phyloP scores from a whole-genome alignment of 2,113 vertebrate genomes.

The human (Homo sapiens) region GRCh38 chr3:29460001-29460500 shows the following conservation, averaged over 20 bases:
- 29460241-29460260: background rate
- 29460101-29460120: background rate
- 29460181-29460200: background rate
- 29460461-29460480: background rate
- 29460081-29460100: background rate
- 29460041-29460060: background rate
- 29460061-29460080: constrained; percentile 15
- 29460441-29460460: background rate
- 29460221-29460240: background rate
- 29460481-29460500: background rate
- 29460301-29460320: background rate
- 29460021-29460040: constrained; percentile 1
- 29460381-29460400: background rate
- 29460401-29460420: background rate
- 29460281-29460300: background rate
- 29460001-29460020: background rate
- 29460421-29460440: background rate
- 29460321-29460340: background rate
- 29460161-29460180: background rate
- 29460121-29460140: background rate
- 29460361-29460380: background rate
- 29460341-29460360: background rate
- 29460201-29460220: background rate
- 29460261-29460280: background rate
- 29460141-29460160: constrained; percentile 26